phyloP scores from a whole-genome alignment of 2,797 vertebrate genomes.

The Sebastes itinus region DNA sequence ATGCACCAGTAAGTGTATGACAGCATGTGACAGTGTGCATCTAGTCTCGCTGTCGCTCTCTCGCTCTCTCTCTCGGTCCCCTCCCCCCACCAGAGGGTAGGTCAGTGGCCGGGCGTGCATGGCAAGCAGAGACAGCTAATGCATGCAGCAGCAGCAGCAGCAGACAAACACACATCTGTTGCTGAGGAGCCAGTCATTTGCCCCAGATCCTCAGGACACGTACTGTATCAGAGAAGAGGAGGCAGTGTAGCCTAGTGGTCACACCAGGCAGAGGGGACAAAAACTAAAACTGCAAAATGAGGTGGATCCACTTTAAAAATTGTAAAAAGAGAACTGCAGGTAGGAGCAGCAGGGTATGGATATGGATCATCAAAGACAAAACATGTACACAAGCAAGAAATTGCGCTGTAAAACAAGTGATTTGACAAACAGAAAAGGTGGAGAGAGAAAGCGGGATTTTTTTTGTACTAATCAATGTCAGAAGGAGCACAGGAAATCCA shows the following conservation, averaged over 20 bases:
- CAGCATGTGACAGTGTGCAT: constrained; percentile 70
- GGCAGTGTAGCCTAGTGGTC: constrained; percentile 84
- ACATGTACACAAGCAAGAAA: constrained; percentile 37
- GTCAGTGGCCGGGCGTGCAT: constrained; percentile 56
- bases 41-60: constrained; percentile 50
- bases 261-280: constrained; percentile 54
- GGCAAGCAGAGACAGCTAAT: constrained; percentile 57
- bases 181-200: constrained; percentile 72
- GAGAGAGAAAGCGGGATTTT: constrained; percentile 9
- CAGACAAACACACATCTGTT: constrained; percentile 80
- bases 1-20: constrained; percentile 70
- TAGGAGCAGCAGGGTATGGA: constrained; percentile 9
- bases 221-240: constrained; percentile 54
- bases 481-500: constrained; percentile 36
- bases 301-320: background rate
- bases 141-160: constrained; percentile 62
- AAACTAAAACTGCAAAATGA: background rate
- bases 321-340: background rate
- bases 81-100: constrained; percentile 60
- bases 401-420: constrained; percentile 45
- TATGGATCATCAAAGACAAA: constrained; percentile 28
- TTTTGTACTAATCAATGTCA: constrained; percentile 61
- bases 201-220: constrained; percentile 62
- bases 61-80: background rate
- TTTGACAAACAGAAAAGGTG: constrained; percentile 23